These are phyloP conservation scores for Pyxicephalus adspersus DNA, from an alignment of 2,113 vertebrate species.

Conservation along the genomic window DNA sequence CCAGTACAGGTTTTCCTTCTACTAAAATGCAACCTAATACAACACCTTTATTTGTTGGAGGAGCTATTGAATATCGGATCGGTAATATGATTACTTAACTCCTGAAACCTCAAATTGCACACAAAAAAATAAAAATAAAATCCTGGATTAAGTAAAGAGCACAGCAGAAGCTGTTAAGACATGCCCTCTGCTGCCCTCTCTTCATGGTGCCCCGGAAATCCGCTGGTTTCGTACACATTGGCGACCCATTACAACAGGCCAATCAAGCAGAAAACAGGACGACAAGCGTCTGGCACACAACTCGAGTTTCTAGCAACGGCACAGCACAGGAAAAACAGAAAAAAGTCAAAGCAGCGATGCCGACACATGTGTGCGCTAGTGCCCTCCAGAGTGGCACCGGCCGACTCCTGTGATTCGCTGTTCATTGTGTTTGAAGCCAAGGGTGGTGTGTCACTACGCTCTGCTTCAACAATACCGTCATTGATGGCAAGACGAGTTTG, in stretches of 20 bases:
- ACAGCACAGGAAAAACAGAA: neutral
- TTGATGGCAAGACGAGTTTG: conserved; percentile 1
- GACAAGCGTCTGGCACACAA: conserved; percentile 20
- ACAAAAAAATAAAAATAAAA: conserved; percentile 25
- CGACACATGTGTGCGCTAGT: neutral
- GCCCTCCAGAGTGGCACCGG: neutral
- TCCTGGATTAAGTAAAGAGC: conserved; percentile 17
- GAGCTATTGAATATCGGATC: too few relatives aligned
- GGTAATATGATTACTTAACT: neutral
- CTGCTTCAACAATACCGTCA: conserved; percentile 9
- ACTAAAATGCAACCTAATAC: too few relatives aligned
- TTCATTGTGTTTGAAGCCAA: conserved; percentile 1
- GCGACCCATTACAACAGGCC: neutral
- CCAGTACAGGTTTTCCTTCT: too few relatives aligned
- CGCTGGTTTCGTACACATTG: conserved; percentile 34
- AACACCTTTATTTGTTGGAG: too few relatives aligned
- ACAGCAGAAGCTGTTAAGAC: conserved; percentile 3
- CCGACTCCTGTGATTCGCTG: conserved; percentile 23
- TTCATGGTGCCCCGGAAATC: conserved; percentile 16
- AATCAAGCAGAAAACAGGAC: neutral
- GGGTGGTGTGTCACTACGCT: neutral
- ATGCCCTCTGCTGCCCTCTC: conserved; percentile 23
- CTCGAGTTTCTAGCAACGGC: neutral
- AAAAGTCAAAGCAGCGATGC: conserved; percentile 22
- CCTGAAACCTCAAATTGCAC: conserved; percentile 26